Conservation (phyloP, 2,888 invertebrate genomes). For the Caenorhabditis afra region DNA sequence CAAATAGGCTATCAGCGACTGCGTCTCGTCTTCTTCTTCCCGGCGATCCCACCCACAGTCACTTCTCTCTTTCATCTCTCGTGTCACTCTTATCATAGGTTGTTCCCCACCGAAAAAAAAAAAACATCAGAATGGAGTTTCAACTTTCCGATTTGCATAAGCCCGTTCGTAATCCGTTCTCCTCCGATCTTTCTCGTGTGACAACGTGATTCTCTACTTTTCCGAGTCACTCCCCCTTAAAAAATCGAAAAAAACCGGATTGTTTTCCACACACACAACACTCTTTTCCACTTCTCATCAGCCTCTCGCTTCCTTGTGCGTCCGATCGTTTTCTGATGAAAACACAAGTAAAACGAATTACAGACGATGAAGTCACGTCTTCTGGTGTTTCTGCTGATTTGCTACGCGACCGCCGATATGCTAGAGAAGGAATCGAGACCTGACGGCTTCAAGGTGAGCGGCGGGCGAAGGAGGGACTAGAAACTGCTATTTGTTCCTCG, state of each 20-base stretch:
- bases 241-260: conserved; percentile 10
- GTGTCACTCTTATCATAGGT: not conserved
- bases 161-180: conserved; percentile 4
- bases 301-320: not conserved
- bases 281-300: not conserved
- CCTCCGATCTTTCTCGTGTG: conserved; percentile 27
- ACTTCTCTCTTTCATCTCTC: not conserved
- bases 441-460: conserved; percentile 39
- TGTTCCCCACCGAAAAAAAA: conserved; percentile 5
- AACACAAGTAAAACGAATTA: not conserved
- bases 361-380: conserved; percentile 36
- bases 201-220: not conserved
- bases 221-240: conserved; percentile 4
- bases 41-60: conserved; percentile 13
- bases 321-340: no score
- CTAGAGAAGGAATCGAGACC: conserved; percentile 34
- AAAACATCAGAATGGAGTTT: not conserved
- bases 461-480: no score
- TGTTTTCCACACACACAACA: no score
- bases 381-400: conserved; percentile 41
- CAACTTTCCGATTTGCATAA: conserved; percentile 16
- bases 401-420: conserved; percentile 49
- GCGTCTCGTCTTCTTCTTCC: conserved; percentile 6
- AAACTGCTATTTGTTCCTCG: no score
- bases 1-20: conserved; percentile 8